Percentiles rank a stretch among this genome's conserved stretches.
These are phyloP conservation scores for Epizoanthus rinbou DNA, from an alignment of 92 coral and sea anemone species.

Conservation along the genomic window DNA sequence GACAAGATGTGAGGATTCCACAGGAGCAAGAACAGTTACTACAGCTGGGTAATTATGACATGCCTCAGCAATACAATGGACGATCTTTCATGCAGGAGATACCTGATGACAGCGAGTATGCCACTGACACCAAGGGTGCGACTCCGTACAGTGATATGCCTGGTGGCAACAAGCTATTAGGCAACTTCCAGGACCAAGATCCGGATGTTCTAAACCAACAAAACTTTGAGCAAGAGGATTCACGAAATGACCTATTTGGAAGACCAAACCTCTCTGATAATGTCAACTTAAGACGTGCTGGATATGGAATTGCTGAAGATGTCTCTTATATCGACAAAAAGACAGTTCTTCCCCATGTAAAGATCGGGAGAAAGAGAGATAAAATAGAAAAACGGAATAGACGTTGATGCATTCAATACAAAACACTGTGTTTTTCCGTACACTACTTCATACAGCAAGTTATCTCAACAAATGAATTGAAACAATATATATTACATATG, in stretches of 20 bases:
- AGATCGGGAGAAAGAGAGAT: not conserved
- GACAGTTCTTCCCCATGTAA: constrained; percentile 14
- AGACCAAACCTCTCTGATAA: not conserved
- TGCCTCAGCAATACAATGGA: not conserved
- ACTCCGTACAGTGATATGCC: not conserved
- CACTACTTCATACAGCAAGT: too few species aligned
- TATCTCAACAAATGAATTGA: too few species aligned
- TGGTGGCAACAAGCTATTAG: not conserved
- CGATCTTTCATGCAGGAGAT: not conserved
- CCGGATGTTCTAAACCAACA: not conserved
- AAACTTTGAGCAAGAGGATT: not conserved
- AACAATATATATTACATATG: too few species aligned
- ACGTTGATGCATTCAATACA: not conserved
- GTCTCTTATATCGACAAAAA: constrained; percentile 37
- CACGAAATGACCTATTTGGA: not conserved
- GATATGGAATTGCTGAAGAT: constrained; percentile 40
- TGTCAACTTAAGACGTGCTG: not conserved
- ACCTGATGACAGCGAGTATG: not conserved
- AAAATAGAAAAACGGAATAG: not conserved
- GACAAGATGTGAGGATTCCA: not conserved
- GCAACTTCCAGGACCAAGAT: not conserved
- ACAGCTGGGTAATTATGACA: constrained; percentile 7
- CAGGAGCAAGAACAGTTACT: constrained; percentile 9
- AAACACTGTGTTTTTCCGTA: not conserved
- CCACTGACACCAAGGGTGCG: not conserved